phyloP scores from a whole-genome alignment of 2,797 vertebrate species.

The Myripristis jacobus region DNA sequence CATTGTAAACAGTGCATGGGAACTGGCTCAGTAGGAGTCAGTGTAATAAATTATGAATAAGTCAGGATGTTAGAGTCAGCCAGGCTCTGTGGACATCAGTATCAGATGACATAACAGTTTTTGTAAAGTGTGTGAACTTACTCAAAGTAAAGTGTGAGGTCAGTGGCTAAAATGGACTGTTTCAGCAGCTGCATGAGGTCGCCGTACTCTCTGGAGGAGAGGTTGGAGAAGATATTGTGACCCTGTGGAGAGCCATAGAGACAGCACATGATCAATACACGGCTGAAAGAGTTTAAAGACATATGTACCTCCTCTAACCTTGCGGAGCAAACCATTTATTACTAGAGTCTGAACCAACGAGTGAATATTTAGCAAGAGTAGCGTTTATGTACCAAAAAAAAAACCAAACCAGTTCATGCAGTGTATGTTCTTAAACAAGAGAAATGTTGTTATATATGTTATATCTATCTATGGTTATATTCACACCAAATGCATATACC shows the following conservation, averaged over 20 bases:
- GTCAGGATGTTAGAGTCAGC: conserved; percentile 2
- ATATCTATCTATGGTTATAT: too few relatives aligned
- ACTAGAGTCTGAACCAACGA: not conserved
- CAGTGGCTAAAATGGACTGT: conserved; percentile 97
- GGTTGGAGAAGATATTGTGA: conserved; percentile 99
- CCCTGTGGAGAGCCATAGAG: conserved; percentile 88
- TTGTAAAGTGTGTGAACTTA: conserved; percentile 79
- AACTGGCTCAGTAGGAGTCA: conserved; percentile 3
- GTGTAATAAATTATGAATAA: conserved; percentile 23
- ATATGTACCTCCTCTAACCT: not conserved
- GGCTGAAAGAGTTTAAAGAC: conserved; percentile 12
- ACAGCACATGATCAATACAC: conserved; percentile 40
- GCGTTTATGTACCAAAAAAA: too few relatives aligned
- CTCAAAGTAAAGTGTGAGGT: conserved; percentile 99
- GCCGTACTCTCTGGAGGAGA: conserved; percentile 97
- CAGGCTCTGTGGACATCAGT: conserved; percentile 13
- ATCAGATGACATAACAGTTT: conserved; percentile 28
- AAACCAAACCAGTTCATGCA: too few relatives aligned
- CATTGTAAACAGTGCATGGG: not conserved
- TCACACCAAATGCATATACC: too few relatives aligned
- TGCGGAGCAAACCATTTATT: not conserved
- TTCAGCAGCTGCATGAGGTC: conserved; percentile 99
- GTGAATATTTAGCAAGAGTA: too few relatives aligned
- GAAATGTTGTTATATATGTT: not conserved
- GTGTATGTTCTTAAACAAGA: too few relatives aligned